These are phyloP conservation scores for Asobara japonica DNA, from an alignment of 1,140 invertebrate species.

Conservation along the genomic window DNA sequence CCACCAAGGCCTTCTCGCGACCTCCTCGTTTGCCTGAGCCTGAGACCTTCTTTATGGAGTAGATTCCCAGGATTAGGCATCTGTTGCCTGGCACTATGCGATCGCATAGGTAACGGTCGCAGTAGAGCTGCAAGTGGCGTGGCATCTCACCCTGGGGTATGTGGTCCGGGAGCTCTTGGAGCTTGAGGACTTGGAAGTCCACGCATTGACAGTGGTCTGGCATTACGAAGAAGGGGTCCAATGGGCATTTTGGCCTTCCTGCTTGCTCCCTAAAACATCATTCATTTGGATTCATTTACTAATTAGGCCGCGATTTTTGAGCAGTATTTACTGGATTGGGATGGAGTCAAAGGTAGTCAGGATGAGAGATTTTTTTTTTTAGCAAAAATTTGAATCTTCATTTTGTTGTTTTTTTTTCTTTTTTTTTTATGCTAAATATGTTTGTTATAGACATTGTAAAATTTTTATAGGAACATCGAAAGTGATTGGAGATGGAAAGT, in stretches of 20 bases:
- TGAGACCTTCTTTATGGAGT: conserved; percentile 93
- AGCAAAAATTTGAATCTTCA: too few species aligned
- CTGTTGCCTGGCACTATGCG: conserved; percentile 96
- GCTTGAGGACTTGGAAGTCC: conserved; percentile 90
- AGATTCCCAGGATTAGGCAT: conserved; percentile 94
- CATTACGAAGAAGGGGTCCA: conserved; percentile 98
- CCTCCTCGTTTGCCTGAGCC: conserved; percentile 71
- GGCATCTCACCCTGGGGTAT: conserved; percentile 99
- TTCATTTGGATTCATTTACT: conserved; percentile 8
- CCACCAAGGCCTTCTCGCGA: conserved; percentile 89
- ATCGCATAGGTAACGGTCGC: conserved; percentile 95
- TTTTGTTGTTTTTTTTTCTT: conserved; percentile 10
- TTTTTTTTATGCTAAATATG: too few species aligned
- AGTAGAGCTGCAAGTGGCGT: conserved; percentile 93
- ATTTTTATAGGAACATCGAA: too few species aligned
- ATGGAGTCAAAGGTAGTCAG: too few species aligned
- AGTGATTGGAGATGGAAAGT: too few species aligned
- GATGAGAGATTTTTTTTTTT: too few species aligned
- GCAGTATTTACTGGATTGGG: too few species aligned
- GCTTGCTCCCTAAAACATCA: conserved; percentile 82
- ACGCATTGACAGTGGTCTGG: conserved; percentile 98
- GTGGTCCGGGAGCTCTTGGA: conserved; percentile 96
- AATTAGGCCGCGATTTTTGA: too few species aligned
- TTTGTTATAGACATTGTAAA: too few species aligned
- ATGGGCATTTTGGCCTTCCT: conserved; percentile 88